Conservation (phyloP, 2,797 vertebrate species). For the Chlorospingus semifuscus region DNA sequence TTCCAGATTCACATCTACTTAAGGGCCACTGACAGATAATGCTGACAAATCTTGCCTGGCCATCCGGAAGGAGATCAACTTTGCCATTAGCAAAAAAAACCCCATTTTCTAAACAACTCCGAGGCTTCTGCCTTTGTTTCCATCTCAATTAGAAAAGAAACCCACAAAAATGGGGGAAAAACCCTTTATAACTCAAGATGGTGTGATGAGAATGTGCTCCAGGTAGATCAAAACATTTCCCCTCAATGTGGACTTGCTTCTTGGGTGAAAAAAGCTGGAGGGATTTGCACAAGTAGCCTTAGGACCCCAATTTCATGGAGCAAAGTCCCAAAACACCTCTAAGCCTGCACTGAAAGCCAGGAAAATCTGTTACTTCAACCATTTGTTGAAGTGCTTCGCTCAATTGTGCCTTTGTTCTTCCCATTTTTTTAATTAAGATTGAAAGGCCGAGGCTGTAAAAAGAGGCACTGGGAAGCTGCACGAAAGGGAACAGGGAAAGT, state of each 20-base stretch:
- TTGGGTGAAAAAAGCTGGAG: not conserved
- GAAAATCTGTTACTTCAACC: constrained; percentile 7
- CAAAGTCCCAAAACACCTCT: not conserved
- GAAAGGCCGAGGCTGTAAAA: not conserved
- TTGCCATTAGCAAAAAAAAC: not conserved
- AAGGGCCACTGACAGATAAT: not conserved
- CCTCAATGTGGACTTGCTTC: not conserved
- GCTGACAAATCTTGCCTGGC: not conserved
- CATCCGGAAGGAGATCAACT: not conserved
- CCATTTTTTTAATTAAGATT: constrained; percentile 47
- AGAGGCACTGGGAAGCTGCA: not conserved
- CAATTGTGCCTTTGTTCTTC: constrained; percentile 25
- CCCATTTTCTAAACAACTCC: not conserved
- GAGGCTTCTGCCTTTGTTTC: not conserved
- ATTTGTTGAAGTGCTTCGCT: not conserved
- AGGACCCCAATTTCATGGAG: constrained; percentile 1
- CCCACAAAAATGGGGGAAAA: not conserved
- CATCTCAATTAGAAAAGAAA: constrained; percentile 28
- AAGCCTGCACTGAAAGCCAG: not conserved
- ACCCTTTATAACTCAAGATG: not conserved
- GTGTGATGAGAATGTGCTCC: not conserved
- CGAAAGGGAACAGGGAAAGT: not conserved
- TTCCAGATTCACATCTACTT: not conserved
- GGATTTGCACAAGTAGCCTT: not conserved
- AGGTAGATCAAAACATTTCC: not conserved